Evolutionary conservation across 2,797 vertebrate species (phyloP).

Genomic region (Mionectes olivaceus): DNA sequence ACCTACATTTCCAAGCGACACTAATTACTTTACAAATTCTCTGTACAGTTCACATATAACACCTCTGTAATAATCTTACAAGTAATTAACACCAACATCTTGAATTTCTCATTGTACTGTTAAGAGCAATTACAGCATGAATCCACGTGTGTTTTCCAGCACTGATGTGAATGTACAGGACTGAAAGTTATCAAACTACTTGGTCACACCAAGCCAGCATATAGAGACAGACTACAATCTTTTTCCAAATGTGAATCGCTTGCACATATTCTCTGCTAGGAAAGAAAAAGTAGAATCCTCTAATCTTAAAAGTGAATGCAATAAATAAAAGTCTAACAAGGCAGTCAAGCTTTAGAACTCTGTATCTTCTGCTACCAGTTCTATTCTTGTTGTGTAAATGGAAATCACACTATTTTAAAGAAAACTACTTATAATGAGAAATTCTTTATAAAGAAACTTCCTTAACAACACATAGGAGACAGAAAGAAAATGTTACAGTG

Average conservation of each 20-base stretch:
- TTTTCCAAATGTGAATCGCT: neutral
- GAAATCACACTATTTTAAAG: neutral
- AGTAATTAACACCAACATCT: neutral
- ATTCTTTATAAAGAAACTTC: neutral
- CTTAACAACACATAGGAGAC: neutral
- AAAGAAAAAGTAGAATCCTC: neutral
- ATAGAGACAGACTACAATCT: rapidly evolving
- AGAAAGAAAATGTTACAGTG: neutral
- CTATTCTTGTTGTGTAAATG: neutral
- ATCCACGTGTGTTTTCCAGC: neutral
- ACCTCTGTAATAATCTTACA: neutral
- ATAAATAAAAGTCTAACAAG: neutral
- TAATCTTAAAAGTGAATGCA: neutral
- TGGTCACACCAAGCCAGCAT: neutral
- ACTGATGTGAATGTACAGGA: neutral
- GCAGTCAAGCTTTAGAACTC: neutral
- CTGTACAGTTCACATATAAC: neutral
- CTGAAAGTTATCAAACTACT: neutral
- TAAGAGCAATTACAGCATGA: neutral
- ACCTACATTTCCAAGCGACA: neutral
- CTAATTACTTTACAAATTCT: neutral
- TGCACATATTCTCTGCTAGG: neutral
- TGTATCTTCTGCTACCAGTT: neutral
- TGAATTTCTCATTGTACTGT: neutral
- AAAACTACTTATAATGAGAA: neutral